A percentile compares a stretch with the other conserved stretches of the same genome.
These are phyloP conservation scores for Platysternon megacephalum DNA, from an alignment of 2,113 vertebrate species.

Conservation along the genomic window DNA sequence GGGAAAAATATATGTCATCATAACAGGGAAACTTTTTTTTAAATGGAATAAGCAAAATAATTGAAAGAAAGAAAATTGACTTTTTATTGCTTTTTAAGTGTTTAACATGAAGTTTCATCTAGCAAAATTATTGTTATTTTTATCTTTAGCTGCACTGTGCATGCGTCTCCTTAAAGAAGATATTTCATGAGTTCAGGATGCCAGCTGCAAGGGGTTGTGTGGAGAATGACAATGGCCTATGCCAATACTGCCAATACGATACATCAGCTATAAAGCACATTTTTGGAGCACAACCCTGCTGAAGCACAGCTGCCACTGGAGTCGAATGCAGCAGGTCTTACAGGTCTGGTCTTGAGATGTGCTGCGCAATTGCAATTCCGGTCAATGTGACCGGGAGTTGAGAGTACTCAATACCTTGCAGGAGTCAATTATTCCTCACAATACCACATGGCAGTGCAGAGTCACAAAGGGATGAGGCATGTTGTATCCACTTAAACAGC, in stretches of 20 bases:
- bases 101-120: conserved; percentile 75
- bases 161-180: conserved; percentile 63
- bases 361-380: fast-evolving
- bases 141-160: conserved; percentile 64
- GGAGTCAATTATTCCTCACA: fast-evolving
- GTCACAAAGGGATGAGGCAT: not conserved
- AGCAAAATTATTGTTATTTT: conserved; percentile 74
- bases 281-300: not conserved
- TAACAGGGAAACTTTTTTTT: not conserved
- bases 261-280: conserved; percentile 13
- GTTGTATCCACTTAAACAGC: not conserved
- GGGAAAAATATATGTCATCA: not conserved
- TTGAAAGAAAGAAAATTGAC: conserved; percentile 71
- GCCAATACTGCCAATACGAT: conserved; percentile 63
- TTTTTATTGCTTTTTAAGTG: conserved; percentile 77
- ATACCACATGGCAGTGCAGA: not conserved
- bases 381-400: not conserved
- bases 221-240: conserved; percentile 71
- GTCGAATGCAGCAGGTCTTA: not conserved
- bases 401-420: not conserved
- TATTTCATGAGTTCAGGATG: conserved; percentile 62
- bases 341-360: not conserved
- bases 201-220: conserved; percentile 71
- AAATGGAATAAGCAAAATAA: conserved; percentile 71
- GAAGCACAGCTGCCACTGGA: not conserved